Conservation (phyloP, 1,140 invertebrate genomes). For the Ceratina japonica region DNA sequence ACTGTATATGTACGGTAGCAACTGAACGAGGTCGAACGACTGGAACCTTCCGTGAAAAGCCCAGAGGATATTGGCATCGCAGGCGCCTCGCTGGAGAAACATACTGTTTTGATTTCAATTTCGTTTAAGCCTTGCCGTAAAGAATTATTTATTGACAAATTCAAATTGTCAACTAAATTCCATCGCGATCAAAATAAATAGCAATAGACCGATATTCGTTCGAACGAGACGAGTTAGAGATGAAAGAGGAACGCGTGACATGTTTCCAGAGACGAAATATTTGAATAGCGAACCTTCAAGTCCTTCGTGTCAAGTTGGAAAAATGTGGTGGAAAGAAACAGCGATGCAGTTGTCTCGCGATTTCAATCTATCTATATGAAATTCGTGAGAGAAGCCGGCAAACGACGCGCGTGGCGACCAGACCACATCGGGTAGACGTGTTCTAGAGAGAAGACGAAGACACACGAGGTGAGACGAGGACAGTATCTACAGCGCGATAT, state of each 20-base stretch:
- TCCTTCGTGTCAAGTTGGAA: no score
- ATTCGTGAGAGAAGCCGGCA: conserved; percentile 42
- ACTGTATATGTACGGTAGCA: conserved; percentile 34
- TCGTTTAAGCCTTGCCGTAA: neutral
- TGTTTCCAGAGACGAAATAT: no score
- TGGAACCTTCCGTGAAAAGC: conserved; percentile 55
- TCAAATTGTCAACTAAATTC: no score
- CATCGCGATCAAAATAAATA: no score
- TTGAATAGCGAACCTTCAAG: no score
- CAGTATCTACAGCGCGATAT: no score
- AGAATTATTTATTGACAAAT: neutral
- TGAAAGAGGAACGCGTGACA: no score
- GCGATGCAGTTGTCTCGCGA: conserved; percentile 5
- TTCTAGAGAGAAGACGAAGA: neutral
- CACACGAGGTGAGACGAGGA: neutral
- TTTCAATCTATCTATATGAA: conserved; percentile 37
- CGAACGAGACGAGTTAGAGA: no score
- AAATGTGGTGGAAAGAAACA: neutral
- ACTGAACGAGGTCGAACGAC: conserved; percentile 62
- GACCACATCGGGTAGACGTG: neutral
- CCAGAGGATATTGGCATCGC: conserved; percentile 21
- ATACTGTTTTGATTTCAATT: conserved; percentile 9
- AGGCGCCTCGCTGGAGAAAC: conserved; percentile 3
- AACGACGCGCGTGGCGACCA: neutral
- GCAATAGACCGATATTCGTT: no score